Evolutionary conservation across 2,113 vertebrate species (phyloP).

Genomic region (Pygoscelis adeliae): DNA sequence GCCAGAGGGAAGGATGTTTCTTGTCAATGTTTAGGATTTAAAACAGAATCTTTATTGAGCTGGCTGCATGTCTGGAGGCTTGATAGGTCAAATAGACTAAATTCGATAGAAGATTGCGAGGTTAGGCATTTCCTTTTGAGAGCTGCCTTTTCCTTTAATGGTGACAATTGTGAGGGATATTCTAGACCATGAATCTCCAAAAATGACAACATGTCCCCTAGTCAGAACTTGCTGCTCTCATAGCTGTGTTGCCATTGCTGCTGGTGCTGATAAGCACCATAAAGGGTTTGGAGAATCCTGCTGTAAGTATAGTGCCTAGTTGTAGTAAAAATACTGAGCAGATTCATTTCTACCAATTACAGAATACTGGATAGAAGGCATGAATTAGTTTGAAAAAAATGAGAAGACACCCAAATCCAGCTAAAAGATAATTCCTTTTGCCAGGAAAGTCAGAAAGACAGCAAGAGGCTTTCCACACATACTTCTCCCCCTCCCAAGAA

Average conservation of each 20-base stretch:
- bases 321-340: neutral
- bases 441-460: neutral
- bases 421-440: neutral
- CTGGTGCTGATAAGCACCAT: neutral
- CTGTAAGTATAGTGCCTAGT: neutral
- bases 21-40: neutral
- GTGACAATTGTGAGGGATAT: neutral
- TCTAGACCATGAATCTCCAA: neutral
- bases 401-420: neutral
- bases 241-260: neutral
- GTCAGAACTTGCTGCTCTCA: neutral
- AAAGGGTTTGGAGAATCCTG: neutral
- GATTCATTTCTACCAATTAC: neutral
- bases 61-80: neutral
- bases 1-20: neutral
- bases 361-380: neutral
- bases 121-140: neutral
- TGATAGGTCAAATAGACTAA: neutral
- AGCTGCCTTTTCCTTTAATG: neutral
- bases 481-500: neutral
- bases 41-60: neutral
- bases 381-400: neutral
- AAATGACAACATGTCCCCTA: neutral
- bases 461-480: neutral
- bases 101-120: neutral